Evolutionary conservation across 2,113 vertebrate genomes (phyloP), one percentile per base, ranked within the genome.

Genomic region (Bothrops jararaca): DNA sequence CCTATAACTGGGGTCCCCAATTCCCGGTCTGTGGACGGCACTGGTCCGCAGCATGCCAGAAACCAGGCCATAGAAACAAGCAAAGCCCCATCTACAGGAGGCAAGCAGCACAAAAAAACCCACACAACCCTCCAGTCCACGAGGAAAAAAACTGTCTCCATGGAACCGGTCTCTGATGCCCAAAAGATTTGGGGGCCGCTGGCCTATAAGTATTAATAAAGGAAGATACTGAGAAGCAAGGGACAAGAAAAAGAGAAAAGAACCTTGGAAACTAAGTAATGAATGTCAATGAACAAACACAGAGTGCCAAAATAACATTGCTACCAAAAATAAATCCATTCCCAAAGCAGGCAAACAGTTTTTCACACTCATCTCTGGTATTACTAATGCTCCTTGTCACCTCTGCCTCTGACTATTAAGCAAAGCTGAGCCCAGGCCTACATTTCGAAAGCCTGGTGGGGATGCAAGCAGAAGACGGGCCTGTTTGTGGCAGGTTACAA

Each of bases 401-500:
- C 96, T 95, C 96, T 94, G 93, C 95, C 92, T 92, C 88, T 86
- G 94, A 96, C 92, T 95, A 95, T 94, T 95, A 96, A 96, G 95
- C 93, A 96, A 96, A 95, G 96, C 96, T 94, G 96, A 97, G 95
- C 69, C 93, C 95, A 95, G 58, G 97, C 94, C 94, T 88, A 89
- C 1, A 18, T 93, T 94, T 97, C 97, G 95, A 97, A 97, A 97
- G 96, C 92, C 89, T 93, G 56, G 88, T 87, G 88, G 92, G 94
- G 94, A 92, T 93, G 93, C 93, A 96, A 95, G 96, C 86, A 96
- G 97, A 95, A 97, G 95, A 94, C 95, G 94, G 95, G 93, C 91
- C 93, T 96, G 94, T 95, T 95, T 97, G 97, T 96, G 96, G 95
- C 94, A 97, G 97, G 97, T 97, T 97, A 97, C 91, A 91, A 90